Base-by-base conservation (phyloP, 2,113 vertebrate genomes). In the Macrotus californicus region DNA sequence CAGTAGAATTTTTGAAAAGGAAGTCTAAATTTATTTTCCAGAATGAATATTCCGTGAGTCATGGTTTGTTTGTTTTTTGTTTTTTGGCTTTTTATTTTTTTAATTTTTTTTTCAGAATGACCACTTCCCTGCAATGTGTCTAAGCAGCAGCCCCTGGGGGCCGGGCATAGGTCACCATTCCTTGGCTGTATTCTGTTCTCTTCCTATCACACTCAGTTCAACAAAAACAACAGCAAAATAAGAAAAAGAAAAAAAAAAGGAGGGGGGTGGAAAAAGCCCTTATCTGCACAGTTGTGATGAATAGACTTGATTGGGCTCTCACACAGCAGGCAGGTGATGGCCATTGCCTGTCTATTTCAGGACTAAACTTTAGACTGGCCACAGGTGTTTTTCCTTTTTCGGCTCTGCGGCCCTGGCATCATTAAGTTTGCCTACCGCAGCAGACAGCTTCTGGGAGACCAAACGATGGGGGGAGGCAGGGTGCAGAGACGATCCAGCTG, bases 351-450 rank as follows among this genome's bases (percentile, higher is more conserved):
- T 97, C 97, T 97, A 97, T 97, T 97, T 97, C 96, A 96, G 94
- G 97, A 96, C 94, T 89, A 94, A 97, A 98, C 97, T 97, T 97
- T 96, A 56, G 39, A 81, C 97, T 97, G 97, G 97, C 96, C 97
- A 98, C 97, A 98, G 97, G 97, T 98, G 97, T 89, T 96, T 95
- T 97, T 97, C 97, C 97, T 97, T 98, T 98, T 98, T 97, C 96
- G 96, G 97, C 96, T 97, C 95, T 92, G 95, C 91, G 91, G 96
- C 97, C 97, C 84, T 96, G 91, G 86, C 96, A 89, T 97, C 97
- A 97, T 98, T 97, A 97, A 95, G 97, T 97, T 97, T 97, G 97
- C 97, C 96, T 98, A 96, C 97, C 96, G 96, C 97, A 97, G 97
- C 97, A 98, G 97, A 96, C 97, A 94, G 96, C 94, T 97, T 97